These are phyloP conservation scores for Orchesellides sinensis DNA, from an alignment of 2,888 invertebrate genomes.

Conservation along the genomic window DNA sequence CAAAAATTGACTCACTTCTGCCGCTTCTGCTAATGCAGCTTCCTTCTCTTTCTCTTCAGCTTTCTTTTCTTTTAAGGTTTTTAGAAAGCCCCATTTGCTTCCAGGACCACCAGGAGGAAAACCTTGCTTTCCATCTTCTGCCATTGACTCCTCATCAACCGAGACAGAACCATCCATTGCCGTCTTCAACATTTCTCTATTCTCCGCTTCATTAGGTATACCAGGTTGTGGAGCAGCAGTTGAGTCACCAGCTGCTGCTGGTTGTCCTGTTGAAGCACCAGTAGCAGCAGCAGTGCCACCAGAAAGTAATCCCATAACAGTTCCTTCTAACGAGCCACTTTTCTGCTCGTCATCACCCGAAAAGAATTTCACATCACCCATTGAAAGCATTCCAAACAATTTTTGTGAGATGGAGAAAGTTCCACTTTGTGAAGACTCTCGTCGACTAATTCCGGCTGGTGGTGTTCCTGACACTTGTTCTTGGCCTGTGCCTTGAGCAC, in stretches of 20 bases:
- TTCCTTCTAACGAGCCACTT: conserved; percentile 77
- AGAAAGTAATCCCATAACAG: conserved; percentile 73
- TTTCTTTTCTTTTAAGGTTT: conserved; percentile 92
- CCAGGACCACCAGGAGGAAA: conserved; percentile 76
- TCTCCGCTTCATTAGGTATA: conserved; percentile 64
- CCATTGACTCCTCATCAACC: conserved; percentile 72
- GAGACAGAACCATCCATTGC: conserved; percentile 66
- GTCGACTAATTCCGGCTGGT: conserved; percentile 66
- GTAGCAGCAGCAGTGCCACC: conserved; percentile 75
- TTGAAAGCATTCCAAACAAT: conserved; percentile 74
- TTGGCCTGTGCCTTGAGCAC: conserved; percentile 29
- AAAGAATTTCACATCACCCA: conserved; percentile 74
- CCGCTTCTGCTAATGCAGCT: conserved; percentile 72
- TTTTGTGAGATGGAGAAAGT: conserved; percentile 73
- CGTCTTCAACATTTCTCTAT: conserved; percentile 65
- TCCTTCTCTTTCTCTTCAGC: conserved; percentile 84
- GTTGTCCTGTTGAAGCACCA: no score
- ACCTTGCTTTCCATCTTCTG: conserved; percentile 72
- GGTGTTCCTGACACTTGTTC: conserved; percentile 66
- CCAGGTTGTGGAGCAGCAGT: conserved; percentile 76
- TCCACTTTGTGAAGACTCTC: conserved; percentile 73
- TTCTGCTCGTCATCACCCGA: conserved; percentile 69
- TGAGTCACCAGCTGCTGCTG: conserved; percentile 75
- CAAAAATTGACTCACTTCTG: conserved; percentile 59
- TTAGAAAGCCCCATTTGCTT: conserved; percentile 94